Evolutionary conservation across 2,888 invertebrate genomes (phyloP), one percentile per base, ranked within the genome.

Genomic region (Vesta saturnalis): DNA sequence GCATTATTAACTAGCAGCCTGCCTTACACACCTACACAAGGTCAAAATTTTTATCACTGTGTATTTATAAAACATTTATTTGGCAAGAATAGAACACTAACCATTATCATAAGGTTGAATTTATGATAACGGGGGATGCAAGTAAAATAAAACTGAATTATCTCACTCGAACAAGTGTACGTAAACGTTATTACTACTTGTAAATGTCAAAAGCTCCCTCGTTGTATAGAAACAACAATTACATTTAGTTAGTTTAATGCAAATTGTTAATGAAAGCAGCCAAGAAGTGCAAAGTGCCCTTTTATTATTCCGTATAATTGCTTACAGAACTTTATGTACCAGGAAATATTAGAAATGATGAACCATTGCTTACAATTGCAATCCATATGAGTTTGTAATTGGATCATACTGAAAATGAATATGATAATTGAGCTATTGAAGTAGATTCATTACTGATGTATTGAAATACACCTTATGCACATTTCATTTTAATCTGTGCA

Each of bases 151-250:
- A 76, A 75, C 73, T 76, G 71, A 77, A 76, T 77, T 76, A 77
- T 76, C 73, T 73, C 60, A 58, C 67, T 69, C 67, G 70, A 70
- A 74, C 71, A 73, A 71, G 72, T 64, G 69, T 61, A 66, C 52
- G 23, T 56, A 72, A 73, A 72, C 71, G 73, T 72, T 74, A 76
- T 76, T 76, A 74, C 74, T 73, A 73, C 73, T 75, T 76, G 70
- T 71, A 77, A 76, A 72, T 76, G 77, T 77, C 75, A 76, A 77
- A 74, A 70, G 76, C 73, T 77, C 76, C 77, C 77, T 66, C 70
- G 75, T 67, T 74, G 78, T 77, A 75, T 74, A 79, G 77, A 77
- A 77, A 79, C 79, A 77, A 79, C 79, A 80, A 77, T 79, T 79
- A 79, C 77, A 77, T 75, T 78, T 77, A 77, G 72, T 72, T 73